These are phyloP conservation scores for Drosophila aff. DNA, from an alignment of 1,140 invertebrate species.

Conservation along the genomic window DNA sequence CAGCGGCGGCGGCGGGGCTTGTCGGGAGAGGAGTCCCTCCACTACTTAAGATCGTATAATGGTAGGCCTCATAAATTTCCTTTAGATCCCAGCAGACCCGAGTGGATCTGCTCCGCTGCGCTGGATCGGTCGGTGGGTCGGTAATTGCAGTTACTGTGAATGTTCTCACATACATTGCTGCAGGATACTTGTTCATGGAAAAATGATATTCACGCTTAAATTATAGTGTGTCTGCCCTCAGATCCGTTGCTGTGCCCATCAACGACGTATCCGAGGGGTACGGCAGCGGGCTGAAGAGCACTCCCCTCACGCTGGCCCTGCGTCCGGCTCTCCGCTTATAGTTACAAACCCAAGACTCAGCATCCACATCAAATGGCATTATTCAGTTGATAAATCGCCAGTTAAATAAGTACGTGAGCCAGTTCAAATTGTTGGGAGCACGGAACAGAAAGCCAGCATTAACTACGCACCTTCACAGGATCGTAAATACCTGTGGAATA, in stretches of 20 bases:
- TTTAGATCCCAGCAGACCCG: conserved; percentile 61
- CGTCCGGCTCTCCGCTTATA: neutral
- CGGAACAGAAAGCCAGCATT: conserved; percentile 39
- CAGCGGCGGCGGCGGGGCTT: neutral
- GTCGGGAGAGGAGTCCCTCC: conserved; percentile 33
- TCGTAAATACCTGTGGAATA: neutral
- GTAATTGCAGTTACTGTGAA: conserved; percentile 83
- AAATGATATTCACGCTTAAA: conserved; percentile 84
- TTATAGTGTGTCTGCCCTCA: conserved; percentile 75
- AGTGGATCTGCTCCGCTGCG: conserved; percentile 37
- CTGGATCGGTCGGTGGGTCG: conserved; percentile 37
- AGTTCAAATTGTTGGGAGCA: conserved; percentile 29
- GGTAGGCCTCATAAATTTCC: conserved; percentile 84
- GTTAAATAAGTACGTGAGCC: conserved; percentile 56
- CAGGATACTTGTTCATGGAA: conserved; percentile 84
- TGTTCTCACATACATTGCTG: conserved; percentile 81
- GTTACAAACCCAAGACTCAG: conserved; percentile 49
- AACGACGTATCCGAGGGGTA: conserved; percentile 11
- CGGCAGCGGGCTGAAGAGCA: neutral
- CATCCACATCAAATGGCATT: conserved; percentile 53
- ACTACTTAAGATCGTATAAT: conserved; percentile 75
- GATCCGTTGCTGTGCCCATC: conserved; percentile 48
- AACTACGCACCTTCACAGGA: conserved; percentile 5
- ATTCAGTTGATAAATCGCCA: conserved; percentile 56
- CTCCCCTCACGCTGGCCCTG: conserved; percentile 17